Conservation (phyloP, 2,888 invertebrate species). For the Pyrocoelia pectoralis region DNA sequence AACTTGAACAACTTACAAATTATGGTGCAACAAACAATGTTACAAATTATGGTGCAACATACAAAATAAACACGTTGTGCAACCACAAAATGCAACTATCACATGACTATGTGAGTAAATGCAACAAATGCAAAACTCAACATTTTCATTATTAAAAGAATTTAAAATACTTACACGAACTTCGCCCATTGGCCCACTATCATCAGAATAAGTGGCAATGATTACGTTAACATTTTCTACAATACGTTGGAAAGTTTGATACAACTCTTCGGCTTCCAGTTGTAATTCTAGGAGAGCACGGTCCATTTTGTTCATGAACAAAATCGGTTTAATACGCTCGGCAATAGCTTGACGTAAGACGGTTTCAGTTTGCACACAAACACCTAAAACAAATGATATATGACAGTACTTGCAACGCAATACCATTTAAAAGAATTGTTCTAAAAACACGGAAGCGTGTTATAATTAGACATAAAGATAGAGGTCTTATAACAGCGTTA, state of each 20-base stretch:
- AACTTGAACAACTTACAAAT: no score
- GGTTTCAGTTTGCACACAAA: constrained; percentile 99
- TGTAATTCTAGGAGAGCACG: constrained; percentile 97
- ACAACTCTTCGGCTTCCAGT: constrained; percentile 94
- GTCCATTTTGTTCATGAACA: constrained; percentile 99
- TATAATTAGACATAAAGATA: constrained; percentile 80
- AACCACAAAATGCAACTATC: no score
- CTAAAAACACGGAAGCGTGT: constrained; percentile 67
- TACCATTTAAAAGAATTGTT: constrained; percentile 54
- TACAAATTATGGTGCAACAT: no score
- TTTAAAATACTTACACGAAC: constrained; percentile 82
- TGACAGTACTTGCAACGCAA: not conserved
- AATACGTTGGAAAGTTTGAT: constrained; percentile 99
- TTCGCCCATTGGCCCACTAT: constrained; percentile 98
- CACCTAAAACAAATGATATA: constrained; percentile 70
- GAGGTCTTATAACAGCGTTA: constrained; percentile 80
- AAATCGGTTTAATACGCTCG: constrained; percentile 98
- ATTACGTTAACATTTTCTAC: constrained; percentile 99
- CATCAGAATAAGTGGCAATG: constrained; percentile 98
- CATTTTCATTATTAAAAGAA: no score
- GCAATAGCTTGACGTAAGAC: constrained; percentile 99
- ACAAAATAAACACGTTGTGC: no score
- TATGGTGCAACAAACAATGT: no score
- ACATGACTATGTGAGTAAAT: no score
- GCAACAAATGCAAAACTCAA: no score